Percentiles rank a stretch among this genome's conserved stretches.
Evolutionary conservation across 2,113 vertebrate species (phyloP).

Genomic region (Mirounga angustirostris): DNA sequence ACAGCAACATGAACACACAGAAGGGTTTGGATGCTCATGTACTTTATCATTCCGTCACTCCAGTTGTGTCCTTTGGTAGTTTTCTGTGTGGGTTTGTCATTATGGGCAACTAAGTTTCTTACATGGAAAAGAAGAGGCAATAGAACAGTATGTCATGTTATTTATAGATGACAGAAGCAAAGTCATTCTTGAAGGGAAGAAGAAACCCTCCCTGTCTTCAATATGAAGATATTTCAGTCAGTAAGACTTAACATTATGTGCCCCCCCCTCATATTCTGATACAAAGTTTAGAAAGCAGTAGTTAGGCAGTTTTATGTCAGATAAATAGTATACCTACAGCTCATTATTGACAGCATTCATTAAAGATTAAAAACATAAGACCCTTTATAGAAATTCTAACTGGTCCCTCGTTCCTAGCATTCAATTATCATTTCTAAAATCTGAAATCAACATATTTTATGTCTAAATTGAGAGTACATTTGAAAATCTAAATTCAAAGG

Average conservation of each 20-base stretch:
- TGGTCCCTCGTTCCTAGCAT: slow-evolving; percentile 53
- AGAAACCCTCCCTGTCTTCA: neutral
- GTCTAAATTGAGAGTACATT: slow-evolving; percentile 70
- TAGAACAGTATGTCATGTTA: slow-evolving; percentile 13
- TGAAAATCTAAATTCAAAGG: slow-evolving; percentile 75
- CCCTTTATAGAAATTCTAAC: slow-evolving; percentile 71
- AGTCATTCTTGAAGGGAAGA: slow-evolving; percentile 25
- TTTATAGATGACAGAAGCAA: slow-evolving; percentile 61
- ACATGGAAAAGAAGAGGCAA: slow-evolving; percentile 3
- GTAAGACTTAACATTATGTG: slow-evolving; percentile 42
- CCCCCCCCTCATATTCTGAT: slow-evolving; percentile 46
- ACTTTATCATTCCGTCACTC: slow-evolving; percentile 45
- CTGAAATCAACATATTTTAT: slow-evolving; percentile 78
- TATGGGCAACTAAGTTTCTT: slow-evolving; percentile 54
- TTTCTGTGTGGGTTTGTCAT: slow-evolving; percentile 54
- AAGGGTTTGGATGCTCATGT: neutral
- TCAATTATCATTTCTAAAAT: slow-evolving; percentile 71
- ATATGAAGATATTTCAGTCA: slow-evolving; percentile 50
- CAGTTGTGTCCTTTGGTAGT: slow-evolving; percentile 17
- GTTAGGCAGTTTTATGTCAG: slow-evolving; percentile 57
- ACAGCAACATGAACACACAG: neutral
- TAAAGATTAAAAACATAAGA: slow-evolving; percentile 72
- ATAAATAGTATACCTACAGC: slow-evolving; percentile 43
- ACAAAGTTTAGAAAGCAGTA: slow-evolving; percentile 46
- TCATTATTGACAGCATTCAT: slow-evolving; percentile 73